Evolutionary conservation across 2,888 invertebrate species (phyloP), one percentile per base, ranked within the genome.

Genomic region (Elysia crispata): DNA sequence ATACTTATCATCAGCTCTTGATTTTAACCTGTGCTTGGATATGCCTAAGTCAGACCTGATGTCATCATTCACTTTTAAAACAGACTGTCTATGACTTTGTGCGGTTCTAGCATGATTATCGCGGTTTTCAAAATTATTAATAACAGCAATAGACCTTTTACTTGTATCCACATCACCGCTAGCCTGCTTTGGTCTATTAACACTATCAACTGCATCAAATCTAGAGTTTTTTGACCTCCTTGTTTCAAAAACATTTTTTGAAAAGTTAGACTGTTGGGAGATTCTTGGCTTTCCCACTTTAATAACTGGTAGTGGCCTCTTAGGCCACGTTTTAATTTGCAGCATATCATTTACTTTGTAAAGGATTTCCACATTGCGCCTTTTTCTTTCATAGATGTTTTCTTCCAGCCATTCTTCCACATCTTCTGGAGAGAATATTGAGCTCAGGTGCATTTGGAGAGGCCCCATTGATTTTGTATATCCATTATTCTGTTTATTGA

Each of bases 371-470:
- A 74, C 69, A n/a, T 79, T 62, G 23, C 74, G 49, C 23, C 49
- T 62, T 6, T 69, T 77, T 74, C 31, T 54, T 49, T 83, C 79
- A 23, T 62, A 20, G 1, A 85, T 69, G 41, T 85, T 83, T 49
- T 84, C 82, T 28, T 82, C 79, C 1, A 86, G 33, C 84, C 85
- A 86, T 60, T 86, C 86, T 11, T 83, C 81, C 15, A 83, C 81
- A 5, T 85, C 85, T 25, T 76, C 80, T n/a, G 74, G 31, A 75
- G 82, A 81, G 77, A 80, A 86, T 6, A 82, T 72, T 5, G 28
- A 50, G 23, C 30, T 25, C 62, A 86, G 72, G 62, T 31, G 30
- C n/a, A 23, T 13, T 49, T 72, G 41, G 67, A 85, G n/a, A 31
- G 82, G 81, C 0, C 11, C 18, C 20, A 25, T n/a, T n/a, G 72